phyloP scores from a whole-genome alignment of 2,888 invertebrate genomes.

The Drosophila crucigera region DNA sequence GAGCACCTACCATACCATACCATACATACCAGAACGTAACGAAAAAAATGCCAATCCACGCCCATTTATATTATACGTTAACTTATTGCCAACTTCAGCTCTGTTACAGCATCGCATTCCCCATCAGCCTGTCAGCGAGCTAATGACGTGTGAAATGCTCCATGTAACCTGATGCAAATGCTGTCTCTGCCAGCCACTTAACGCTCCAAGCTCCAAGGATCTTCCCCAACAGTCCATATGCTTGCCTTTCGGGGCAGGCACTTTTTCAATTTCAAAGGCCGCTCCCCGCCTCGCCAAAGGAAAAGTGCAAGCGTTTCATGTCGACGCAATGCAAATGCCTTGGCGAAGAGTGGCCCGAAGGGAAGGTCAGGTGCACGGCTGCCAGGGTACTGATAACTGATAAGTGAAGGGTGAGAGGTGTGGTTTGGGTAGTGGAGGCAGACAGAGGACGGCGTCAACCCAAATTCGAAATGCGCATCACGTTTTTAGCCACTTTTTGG shows the following conservation, averaged over 20 bases:
- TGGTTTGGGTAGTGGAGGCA: background rate
- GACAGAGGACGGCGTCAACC: conserved; percentile 28
- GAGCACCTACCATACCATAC: background rate
- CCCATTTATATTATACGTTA: conserved; percentile 1
- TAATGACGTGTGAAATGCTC: conserved; percentile 74
- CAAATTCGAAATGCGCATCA: conserved; percentile 63
- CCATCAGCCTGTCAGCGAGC: conserved; percentile 24
- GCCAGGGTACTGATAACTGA: background rate
- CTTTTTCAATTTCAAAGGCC: conserved; percentile 65
- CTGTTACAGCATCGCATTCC: conserved; percentile 8
- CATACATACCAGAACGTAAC: background rate
- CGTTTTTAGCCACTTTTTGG: conserved; percentile 70
- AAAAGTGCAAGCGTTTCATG: conserved; percentile 72
- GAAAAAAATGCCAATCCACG: background rate
- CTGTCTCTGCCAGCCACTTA: conserved; percentile 57
- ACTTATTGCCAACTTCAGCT: conserved; percentile 5
- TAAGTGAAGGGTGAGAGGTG: background rate
- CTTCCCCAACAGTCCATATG: conserved; percentile 9
- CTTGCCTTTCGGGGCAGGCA: conserved; percentile 11
- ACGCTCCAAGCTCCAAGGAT: conserved; percentile 12
- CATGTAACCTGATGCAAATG: conserved; percentile 55
- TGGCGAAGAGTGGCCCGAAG: background rate
- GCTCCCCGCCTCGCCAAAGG: conserved; percentile 47
- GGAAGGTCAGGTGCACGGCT: conserved; percentile 46
- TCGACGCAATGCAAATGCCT: conserved; percentile 3